A percentile compares a stretch with the other conserved stretches of the same genome.
phyloP scores from a whole-genome alignment of 2,797 vertebrate species.

The Lagorchestes hirsutus region DNA sequence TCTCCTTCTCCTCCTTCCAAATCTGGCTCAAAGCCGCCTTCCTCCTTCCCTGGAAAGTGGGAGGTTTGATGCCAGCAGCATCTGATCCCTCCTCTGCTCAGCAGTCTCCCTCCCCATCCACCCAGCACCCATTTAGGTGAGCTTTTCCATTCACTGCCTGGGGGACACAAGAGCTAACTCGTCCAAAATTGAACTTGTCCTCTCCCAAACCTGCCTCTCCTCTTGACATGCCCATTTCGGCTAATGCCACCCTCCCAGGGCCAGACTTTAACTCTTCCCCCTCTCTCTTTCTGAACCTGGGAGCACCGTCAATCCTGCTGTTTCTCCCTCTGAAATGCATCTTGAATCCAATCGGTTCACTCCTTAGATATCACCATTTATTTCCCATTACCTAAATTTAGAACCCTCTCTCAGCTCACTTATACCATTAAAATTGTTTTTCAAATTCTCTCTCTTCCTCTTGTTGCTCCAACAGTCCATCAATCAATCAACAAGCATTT shows the following conservation, averaged over 20 bases:
- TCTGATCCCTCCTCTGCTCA: background rate
- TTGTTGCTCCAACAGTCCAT: background rate
- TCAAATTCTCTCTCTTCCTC: background rate
- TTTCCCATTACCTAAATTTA: background rate
- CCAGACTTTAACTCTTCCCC: background rate
- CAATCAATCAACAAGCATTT: background rate
- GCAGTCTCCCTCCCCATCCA: background rate
- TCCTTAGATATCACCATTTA: background rate
- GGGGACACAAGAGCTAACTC: background rate
- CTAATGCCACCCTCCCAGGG: background rate
- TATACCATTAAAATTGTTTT: background rate
- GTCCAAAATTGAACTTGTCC: background rate
- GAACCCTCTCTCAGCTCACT: background rate
- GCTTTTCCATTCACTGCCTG: background rate
- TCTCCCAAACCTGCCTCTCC: background rate
- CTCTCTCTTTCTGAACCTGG: background rate
- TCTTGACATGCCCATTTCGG: background rate
- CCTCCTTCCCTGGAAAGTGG: background rate
- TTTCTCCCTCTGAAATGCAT: background rate
- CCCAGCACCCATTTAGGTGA: background rate
- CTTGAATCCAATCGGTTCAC: background rate
- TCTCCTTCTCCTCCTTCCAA: background rate
- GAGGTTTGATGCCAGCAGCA: background rate
- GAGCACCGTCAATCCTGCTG: background rate
- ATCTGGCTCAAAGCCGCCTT: background rate